These are phyloP conservation scores for Agonopterix arenella DNA, from an alignment of 2,888 invertebrate genomes.

Conservation along the genomic window DNA sequence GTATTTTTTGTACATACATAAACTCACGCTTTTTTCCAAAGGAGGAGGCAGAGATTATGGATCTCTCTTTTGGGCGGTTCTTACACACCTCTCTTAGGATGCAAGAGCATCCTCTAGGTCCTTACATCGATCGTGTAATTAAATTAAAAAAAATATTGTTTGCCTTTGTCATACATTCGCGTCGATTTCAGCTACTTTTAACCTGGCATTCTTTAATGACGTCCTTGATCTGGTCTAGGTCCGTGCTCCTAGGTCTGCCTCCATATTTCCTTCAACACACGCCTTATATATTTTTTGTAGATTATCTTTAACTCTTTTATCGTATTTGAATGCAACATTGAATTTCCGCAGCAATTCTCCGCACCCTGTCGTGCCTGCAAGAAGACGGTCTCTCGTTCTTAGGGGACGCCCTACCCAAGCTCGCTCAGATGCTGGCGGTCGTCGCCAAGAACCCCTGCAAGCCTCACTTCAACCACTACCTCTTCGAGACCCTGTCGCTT, in stretches of 20 bases:
- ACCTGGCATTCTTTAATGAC: too few species aligned
- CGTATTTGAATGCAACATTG: not conserved
- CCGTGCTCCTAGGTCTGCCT: too few species aligned
- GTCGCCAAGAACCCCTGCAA: constrained; percentile 96
- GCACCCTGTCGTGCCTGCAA: constrained; percentile 89
- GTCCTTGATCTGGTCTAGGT: too few species aligned
- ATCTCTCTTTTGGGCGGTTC: too few species aligned
- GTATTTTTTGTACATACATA: too few species aligned
- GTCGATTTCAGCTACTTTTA: not conserved
- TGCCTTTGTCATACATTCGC: not conserved
- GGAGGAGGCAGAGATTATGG: too few species aligned
- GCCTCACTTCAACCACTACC: constrained; percentile 98
- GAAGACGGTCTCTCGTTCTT: constrained; percentile 88
- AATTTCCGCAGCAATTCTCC: constrained; percentile 86
- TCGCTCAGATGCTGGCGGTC: constrained; percentile 87
- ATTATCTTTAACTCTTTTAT: not conserved
- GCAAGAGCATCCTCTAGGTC: not conserved
- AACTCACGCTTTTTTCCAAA: too few species aligned
- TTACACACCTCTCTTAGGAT: too few species aligned
- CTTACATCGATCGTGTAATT: too few species aligned
- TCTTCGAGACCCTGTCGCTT: constrained; percentile 96
- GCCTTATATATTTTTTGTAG: not conserved
- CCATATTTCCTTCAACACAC: not conserved
- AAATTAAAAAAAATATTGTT: too few species aligned
- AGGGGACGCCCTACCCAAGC: constrained; percentile 86